Percentiles rank a stretch among this genome's conserved stretches.
Evolutionary conservation across 2,113 vertebrate species (phyloP).

Genomic region (Hemichromis elongatus): DNA sequence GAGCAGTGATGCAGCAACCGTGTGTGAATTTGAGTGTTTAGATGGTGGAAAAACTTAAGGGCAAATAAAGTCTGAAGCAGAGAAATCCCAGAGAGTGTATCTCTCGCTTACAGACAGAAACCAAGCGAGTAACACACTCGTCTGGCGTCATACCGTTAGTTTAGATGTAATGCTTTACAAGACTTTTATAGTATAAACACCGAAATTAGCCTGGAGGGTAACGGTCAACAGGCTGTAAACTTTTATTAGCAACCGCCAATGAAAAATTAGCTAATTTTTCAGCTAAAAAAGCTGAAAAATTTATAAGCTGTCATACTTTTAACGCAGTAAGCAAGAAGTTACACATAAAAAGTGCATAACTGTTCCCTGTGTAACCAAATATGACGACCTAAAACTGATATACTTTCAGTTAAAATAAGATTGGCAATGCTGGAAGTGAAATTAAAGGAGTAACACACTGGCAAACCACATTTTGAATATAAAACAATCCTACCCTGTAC

Average conservation of each 20-base stretch:
- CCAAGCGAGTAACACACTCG: background rate
- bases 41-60: conserved; percentile 32
- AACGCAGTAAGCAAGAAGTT: background rate
- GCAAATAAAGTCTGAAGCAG: conserved; percentile 3
- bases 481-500: background rate
- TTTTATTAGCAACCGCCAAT: background rate
- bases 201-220: background rate
- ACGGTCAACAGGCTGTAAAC: background rate
- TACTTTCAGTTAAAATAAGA: background rate
- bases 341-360: background rate
- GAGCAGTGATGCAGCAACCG: conserved; percentile 5
- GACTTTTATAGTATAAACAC: background rate
- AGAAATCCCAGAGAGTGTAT: background rate
- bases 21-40: conserved; percentile 28
- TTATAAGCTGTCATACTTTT: background rate
- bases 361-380: background rate
- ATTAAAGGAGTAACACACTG: background rate
- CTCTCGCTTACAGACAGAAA: conserved; percentile 1
- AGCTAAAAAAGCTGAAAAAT: background rate
- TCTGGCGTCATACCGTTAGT: background rate
- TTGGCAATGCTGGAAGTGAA: background rate
- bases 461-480: background rate
- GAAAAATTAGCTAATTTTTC: background rate
- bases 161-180: background rate
- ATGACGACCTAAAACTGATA: background rate